phyloP scores from a whole-genome alignment of 2,113 vertebrate species.

The Paraplagusia blochii region DNA sequence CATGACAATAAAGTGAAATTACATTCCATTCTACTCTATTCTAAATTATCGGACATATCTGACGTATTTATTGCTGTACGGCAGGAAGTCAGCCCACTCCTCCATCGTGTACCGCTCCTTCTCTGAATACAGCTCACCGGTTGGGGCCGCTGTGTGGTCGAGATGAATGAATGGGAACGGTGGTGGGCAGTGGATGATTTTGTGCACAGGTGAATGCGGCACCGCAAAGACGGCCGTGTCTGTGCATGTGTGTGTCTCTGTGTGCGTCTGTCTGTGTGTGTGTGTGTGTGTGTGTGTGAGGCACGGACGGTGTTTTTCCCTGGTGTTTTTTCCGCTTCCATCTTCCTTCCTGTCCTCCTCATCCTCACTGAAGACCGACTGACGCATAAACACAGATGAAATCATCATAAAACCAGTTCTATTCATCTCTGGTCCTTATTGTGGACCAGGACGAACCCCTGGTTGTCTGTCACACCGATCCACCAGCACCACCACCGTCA shows the following conservation, averaged over 20 bases:
- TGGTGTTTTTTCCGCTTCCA: background rate
- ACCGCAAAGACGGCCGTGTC: constrained; percentile 49
- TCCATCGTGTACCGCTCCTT: background rate
- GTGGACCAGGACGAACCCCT: no score
- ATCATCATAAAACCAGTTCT: background rate
- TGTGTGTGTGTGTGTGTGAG: constrained; percentile 13
- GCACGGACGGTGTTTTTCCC: constrained; percentile 11
- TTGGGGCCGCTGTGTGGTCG: no score
- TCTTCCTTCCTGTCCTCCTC: constrained; percentile 25
- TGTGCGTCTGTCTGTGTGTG: constrained; percentile 23
- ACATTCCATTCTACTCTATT: no score
- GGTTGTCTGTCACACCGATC: no score
- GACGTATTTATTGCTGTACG: no score
- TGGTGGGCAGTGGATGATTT: background rate
- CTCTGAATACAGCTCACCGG: no score
- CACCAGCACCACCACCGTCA: no score
- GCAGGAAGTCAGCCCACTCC: background rate
- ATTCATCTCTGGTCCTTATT: no score
- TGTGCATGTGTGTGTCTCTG: constrained; percentile 1
- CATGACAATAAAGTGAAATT: no score
- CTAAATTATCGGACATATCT: no score
- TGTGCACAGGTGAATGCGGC: constrained; percentile 68
- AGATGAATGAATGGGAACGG: no score
- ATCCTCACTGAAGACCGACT: constrained; percentile 26
- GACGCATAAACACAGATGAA: constrained; percentile 28